Base-by-base conservation (phyloP, 1,140 invertebrate genomes). In the Heliconius hermathena region DNA sequence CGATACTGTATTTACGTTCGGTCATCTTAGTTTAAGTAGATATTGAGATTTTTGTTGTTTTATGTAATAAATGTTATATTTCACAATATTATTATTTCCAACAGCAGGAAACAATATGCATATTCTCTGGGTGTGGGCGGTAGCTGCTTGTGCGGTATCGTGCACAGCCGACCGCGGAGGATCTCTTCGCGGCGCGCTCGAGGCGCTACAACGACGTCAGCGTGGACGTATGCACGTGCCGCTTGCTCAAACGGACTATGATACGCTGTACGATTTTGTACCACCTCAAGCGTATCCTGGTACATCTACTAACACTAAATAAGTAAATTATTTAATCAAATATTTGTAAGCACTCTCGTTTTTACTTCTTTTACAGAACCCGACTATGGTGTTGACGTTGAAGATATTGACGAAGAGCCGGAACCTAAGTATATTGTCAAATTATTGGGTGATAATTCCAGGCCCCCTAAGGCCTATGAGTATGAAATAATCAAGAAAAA, bases 171-270 rank as follows among this genome's bases (percentile, higher is more conserved):
- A 93, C 29, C 88, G 88, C 52, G 89, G 89, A 0, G 89, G 89
- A 0, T 95, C 94, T 3, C 83, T 95, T 26, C 91, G 94, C 6
- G 93, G 94, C 6, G 94, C 93, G 0, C 85, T 95, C 2, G 93
- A 94, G 66, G 94, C 94, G 0, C 84, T 95, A 57, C 94, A 95
- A 81, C 85, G 94, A 20, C 89, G 94, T 22, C 93, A 95, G 66
- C 89, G 94, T 0, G 91, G 91, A 26, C 84, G 91, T n/a, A 77
- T 85, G 33, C 87, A 91, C 74, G 83, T 83, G 0, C 84, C 88
- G 1, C 60, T 89, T 20, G 81, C 85, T 2, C 81, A 88, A 0
- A 79, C 85, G 8, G 91, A 94, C 75, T 93, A 94, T 77, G 91
- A 93, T 8, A 78, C 86, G 11, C 76, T 93, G 0, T 94, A 94